Conservation (phyloP, 2,797 vertebrate species). For the Cheirogaleus major region DNA sequence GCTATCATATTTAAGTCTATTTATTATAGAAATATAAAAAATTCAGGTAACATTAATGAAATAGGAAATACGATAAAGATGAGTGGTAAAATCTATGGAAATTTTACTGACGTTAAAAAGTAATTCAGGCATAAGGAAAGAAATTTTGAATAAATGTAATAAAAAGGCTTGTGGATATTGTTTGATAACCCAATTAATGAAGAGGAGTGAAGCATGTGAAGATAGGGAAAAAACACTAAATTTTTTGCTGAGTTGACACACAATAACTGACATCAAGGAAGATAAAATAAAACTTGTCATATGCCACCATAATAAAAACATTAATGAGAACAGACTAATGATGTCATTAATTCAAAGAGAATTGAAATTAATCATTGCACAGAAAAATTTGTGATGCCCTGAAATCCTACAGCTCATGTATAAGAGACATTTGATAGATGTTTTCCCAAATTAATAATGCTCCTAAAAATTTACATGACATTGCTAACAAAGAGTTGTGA, state of each 20-base stretch:
- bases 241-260: slow-evolving; percentile 44
- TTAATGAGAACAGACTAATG: slow-evolving; percentile 32
- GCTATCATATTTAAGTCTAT: background rate
- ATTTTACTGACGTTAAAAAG: background rate
- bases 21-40: slow-evolving; percentile 32
- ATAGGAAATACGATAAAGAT: slow-evolving; percentile 10
- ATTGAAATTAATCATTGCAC: background rate
- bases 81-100: background rate
- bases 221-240: background rate
- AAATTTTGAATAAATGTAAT: slow-evolving; percentile 49
- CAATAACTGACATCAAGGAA: slow-evolving; percentile 43
- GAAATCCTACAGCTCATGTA: background rate
- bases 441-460: background rate
- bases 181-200: slow-evolving; percentile 45
- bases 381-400: background rate
- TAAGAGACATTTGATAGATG: background rate
- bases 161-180: background rate
- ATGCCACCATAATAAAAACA: slow-evolving; percentile 20
- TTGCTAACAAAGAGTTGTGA: background rate
- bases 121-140: background rate
- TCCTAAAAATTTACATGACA: background rate
- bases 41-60: slow-evolving; percentile 13
- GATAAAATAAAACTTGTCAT: slow-evolving; percentile 25
- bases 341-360: slow-evolving; percentile 63
- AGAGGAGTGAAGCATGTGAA: background rate